Conservation (phyloP, 2,113 vertebrate species). For the Microcebus griseorufus region DNA sequence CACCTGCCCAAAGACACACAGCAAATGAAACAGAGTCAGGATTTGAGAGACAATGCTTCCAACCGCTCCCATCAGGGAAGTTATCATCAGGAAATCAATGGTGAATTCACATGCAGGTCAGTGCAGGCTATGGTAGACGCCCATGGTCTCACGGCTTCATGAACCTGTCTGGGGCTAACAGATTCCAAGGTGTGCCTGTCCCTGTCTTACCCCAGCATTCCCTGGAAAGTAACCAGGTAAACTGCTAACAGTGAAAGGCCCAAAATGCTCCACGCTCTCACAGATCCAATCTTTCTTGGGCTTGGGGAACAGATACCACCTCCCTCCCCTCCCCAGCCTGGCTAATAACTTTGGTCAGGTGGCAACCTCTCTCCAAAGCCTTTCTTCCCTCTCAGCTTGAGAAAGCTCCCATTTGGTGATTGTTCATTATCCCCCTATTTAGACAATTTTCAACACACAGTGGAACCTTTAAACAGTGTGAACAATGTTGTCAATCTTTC, state of each 20-base stretch:
- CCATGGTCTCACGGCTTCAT: neutral
- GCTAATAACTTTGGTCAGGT: neutral
- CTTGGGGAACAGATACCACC: neutral
- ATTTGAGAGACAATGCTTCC: neutral
- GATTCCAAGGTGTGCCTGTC: neutral
- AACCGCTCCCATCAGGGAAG: neutral
- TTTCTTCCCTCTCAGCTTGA: conserved; percentile 49
- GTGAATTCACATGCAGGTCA: neutral
- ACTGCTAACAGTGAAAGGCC: neutral
- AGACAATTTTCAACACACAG: conserved; percentile 72
- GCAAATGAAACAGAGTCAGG: neutral
- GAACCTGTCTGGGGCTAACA: neutral
- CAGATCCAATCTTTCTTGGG: neutral
- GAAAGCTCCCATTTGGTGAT: conserved; percentile 61
- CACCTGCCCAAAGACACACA: neutral
- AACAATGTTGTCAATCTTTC: conserved; percentile 72
- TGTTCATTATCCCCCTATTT: conserved; percentile 72
- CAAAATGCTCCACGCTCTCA: neutral
- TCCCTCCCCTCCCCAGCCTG: neutral
- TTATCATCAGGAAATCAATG: neutral
- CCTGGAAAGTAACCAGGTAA: neutral
- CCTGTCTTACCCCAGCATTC: neutral
- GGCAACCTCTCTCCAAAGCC: conserved; percentile 1
- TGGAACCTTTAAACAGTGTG: conserved; percentile 72
- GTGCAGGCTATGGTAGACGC: no score